These are phyloP conservation scores for Scaptomyza cyrtandrae DNA, from an alignment of 2,888 invertebrate species.

Conservation along the genomic window DNA sequence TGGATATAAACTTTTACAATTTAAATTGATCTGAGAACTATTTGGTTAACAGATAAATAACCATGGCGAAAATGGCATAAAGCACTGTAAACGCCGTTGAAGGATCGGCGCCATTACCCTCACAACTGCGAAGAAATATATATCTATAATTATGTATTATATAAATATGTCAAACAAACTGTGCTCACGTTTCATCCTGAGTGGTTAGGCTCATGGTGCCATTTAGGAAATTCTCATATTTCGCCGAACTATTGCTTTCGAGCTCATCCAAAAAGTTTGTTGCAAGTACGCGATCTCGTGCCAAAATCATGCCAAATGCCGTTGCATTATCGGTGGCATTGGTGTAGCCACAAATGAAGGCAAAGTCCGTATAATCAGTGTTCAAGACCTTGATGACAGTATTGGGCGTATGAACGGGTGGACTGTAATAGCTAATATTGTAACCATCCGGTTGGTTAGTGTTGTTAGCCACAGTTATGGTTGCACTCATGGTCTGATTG, in stretches of 20 bases:
- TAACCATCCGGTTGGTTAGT: conserved; percentile 39
- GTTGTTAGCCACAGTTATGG: conserved; percentile 33
- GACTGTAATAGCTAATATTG: conserved; percentile 66
- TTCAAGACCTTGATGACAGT: conserved; percentile 64
- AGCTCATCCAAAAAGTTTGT: conserved; percentile 37
- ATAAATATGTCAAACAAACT: neutral
- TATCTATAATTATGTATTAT: too few species aligned
- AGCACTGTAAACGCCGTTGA: conserved; percentile 22
- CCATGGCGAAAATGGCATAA: conserved; percentile 36
- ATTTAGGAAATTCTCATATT: conserved; percentile 55
- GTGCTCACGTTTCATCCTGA: conserved; percentile 66
- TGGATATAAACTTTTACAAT: neutral
- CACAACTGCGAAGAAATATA: conserved; percentile 28
- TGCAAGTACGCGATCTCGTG: conserved; percentile 51
- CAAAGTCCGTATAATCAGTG: conserved; percentile 68
- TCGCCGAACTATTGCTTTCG: conserved; percentile 36
- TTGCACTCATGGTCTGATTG: conserved; percentile 64
- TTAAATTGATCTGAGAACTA: conserved; percentile 1
- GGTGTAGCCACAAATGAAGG: conserved; percentile 75
- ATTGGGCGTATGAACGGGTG: conserved; percentile 46
- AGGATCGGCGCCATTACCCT: conserved; percentile 40
- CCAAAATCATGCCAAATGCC: conserved; percentile 62
- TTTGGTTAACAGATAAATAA: conserved; percentile 36
- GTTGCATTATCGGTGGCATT: conserved; percentile 60
- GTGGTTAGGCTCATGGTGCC: conserved; percentile 63